Evolutionary conservation across 2,888 invertebrate species (phyloP).

Genomic region (Lasioglossum morio): DNA sequence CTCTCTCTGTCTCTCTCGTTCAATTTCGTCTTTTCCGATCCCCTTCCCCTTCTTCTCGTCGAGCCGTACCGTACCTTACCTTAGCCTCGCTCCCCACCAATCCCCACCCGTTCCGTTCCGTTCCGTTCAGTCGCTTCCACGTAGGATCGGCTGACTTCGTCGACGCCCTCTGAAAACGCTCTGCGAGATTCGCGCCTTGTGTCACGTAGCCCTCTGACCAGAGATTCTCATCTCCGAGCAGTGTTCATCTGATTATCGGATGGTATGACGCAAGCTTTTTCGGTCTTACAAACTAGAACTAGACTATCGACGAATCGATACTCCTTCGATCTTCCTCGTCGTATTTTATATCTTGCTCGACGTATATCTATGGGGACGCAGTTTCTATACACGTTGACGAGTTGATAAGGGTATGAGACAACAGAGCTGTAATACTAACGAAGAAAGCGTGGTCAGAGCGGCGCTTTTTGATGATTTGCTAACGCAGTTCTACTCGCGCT

Average conservation of each 20-base stretch:
- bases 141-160: constrained; percentile 70
- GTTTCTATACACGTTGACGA: not conserved
- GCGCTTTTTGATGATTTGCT: no score
- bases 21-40: not conserved
- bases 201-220: constrained; percentile 6
- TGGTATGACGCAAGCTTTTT: not conserved
- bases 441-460: no score
- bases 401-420: not conserved
- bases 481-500: no score
- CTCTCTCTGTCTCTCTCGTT: not conserved
- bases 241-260: not conserved
- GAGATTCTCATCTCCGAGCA: not conserved
- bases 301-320: not conserved
- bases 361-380: not conserved
- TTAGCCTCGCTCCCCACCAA: constrained; percentile 20
- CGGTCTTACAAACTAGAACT: not conserved
- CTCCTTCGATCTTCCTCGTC: not conserved
- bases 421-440: no score
- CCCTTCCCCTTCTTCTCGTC: not conserved
- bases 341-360: not conserved
- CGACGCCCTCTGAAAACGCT: constrained; percentile 76
- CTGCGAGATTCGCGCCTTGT: constrained; percentile 34
- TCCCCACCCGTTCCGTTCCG: constrained; percentile 23
- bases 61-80: not conserved
- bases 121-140: constrained; percentile 50